phyloP scores from a whole-genome alignment of 2,797 vertebrate species.

The Toxotes lorentzi region DNA sequence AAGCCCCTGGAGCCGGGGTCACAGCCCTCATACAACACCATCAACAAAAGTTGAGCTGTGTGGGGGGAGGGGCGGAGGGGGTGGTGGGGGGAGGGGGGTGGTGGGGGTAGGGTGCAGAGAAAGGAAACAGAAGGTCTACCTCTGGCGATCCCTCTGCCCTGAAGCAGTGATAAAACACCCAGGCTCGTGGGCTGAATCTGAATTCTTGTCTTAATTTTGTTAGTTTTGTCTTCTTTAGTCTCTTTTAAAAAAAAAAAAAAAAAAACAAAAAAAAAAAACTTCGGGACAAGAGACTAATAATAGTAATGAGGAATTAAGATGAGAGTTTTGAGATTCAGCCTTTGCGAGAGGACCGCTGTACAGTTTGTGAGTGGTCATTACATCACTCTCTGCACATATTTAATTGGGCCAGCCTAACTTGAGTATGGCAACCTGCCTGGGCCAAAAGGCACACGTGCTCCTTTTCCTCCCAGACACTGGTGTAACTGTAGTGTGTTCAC shows the following conservation, averaged over 20 bases:
- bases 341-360: neutral
- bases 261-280: slow-evolving; percentile 18
- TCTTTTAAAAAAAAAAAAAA: neutral
- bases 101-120: neutral
- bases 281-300: neutral
- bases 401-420: neutral
- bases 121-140: slow-evolving; percentile 1
- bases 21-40: slow-evolving; percentile 82
- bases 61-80: neutral
- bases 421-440: neutral
- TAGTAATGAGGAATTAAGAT: slow-evolving; percentile 17
- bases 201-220: slow-evolving; percentile 22
- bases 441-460: neutral
- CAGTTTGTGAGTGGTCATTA: neutral
- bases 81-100: no score
- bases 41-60: slow-evolving; percentile 73
- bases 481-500: slow-evolving; percentile 19
- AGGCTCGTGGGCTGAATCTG: slow-evolving; percentile 41
- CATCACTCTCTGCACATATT: neutral
- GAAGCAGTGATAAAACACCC: neutral
- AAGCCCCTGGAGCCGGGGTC: slow-evolving; percentile 74
- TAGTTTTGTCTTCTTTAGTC: neutral
- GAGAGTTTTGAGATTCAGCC: slow-evolving; percentile 45
- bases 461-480: slow-evolving; percentile 28
- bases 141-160: neutral